A percentile compares a stretch with the other conserved stretches of the same genome.
These are phyloP conservation scores for Procambarus virginalis DNA, from an alignment of 1,140 invertebrate genomes.

Conservation along the genomic window DNA sequence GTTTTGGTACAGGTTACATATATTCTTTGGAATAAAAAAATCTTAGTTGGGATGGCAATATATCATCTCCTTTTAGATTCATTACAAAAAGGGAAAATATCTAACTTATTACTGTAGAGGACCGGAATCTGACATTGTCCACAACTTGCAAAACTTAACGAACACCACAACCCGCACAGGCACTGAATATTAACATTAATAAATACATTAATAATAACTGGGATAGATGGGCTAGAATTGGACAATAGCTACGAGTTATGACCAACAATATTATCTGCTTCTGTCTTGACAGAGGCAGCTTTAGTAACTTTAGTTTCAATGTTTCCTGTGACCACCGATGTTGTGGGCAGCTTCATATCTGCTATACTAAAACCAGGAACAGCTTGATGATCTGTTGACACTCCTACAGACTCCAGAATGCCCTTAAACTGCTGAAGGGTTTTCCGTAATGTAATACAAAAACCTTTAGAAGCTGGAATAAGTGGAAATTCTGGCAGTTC, in stretches of 20 bases:
- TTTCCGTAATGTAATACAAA: slow-evolving; percentile 84
- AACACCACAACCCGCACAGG: slow-evolving; percentile 57
- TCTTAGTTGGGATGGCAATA: slow-evolving; percentile 36
- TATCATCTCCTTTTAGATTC: slow-evolving; percentile 62
- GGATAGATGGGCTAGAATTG: slow-evolving; percentile 61
- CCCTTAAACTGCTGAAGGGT: slow-evolving; percentile 72
- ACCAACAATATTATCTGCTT: slow-evolving; percentile 16
- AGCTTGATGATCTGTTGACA: slow-evolving; percentile 20
- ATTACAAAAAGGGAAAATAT: slow-evolving; percentile 56
- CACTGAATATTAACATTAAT: slow-evolving; percentile 49
- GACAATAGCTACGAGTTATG: slow-evolving; percentile 66
- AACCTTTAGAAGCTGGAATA: slow-evolving; percentile 91
- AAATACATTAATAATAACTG: slow-evolving; percentile 55
- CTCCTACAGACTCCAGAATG: slow-evolving; percentile 57
- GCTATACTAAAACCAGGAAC: background rate
- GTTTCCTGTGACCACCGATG: background rate
- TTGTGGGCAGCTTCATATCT: slow-evolving; percentile 8
- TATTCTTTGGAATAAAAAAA: slow-evolving; percentile 36
- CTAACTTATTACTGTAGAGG: slow-evolving; percentile 34
- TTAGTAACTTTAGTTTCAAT: slow-evolving; percentile 3
- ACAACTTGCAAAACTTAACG: slow-evolving; percentile 38
- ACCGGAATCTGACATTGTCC: slow-evolving; percentile 31
- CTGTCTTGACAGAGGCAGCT: slow-evolving; percentile 19
- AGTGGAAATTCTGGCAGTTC: slow-evolving; percentile 87
- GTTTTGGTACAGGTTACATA: slow-evolving; percentile 19